These are phyloP conservation scores for Hirtodrosophila cameraria DNA, from an alignment of 2,888 invertebrate species.

Conservation along the genomic window DNA sequence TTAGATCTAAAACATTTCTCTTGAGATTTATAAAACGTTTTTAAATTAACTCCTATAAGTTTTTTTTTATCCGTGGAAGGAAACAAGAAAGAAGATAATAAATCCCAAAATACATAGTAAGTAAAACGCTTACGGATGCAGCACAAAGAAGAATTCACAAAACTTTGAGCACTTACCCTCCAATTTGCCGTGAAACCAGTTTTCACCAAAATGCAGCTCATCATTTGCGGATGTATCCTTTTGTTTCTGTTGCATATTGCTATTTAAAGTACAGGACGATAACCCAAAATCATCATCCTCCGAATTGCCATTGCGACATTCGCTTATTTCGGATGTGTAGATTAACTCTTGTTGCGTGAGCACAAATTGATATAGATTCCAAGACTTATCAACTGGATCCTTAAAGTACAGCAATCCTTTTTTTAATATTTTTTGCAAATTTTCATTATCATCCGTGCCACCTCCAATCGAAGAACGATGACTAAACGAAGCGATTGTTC, in stretches of 20 bases:
- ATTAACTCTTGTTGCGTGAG: slow-evolving; percentile 94
- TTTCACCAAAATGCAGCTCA: slow-evolving; percentile 95
- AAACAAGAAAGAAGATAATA: no score
- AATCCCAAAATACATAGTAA: no score
- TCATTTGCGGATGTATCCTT: slow-evolving; percentile 90
- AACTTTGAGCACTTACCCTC: slow-evolving; percentile 85
- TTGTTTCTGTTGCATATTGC: slow-evolving; percentile 85
- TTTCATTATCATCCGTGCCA: slow-evolving; percentile 87
- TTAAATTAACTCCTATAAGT: no score
- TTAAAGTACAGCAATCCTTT: slow-evolving; percentile 95
- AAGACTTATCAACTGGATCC: slow-evolving; percentile 94
- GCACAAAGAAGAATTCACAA: no score
- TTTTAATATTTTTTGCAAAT: slow-evolving; percentile 92
- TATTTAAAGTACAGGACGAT: slow-evolving; percentile 48
- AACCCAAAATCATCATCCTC: slow-evolving; percentile 86
- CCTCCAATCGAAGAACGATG: slow-evolving; percentile 76
- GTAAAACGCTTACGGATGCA: no score
- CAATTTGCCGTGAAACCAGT: slow-evolving; percentile 96
- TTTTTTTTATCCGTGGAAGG: no score
- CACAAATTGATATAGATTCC: slow-evolving; percentile 97
- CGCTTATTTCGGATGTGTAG: slow-evolving; percentile 87
- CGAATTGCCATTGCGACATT: slow-evolving; percentile 86
- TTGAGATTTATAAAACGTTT: no score
- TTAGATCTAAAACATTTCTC: no score
- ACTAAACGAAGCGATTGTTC: slow-evolving; percentile 70